Base-by-base conservation (phyloP, 2,113 vertebrate genomes). In the Epinephelus fuscoguttatus region DNA sequence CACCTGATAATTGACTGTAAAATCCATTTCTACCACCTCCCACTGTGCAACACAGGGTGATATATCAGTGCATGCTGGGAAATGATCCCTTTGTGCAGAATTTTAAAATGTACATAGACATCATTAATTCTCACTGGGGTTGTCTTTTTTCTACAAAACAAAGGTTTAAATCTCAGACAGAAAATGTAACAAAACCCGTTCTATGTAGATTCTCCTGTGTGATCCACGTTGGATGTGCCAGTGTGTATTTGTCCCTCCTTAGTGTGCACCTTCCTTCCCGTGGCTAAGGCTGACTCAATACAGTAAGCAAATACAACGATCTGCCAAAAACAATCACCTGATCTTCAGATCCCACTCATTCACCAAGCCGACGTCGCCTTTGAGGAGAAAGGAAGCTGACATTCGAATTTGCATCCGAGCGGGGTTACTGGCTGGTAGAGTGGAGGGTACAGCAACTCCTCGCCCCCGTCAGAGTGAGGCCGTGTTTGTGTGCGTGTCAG, bases 321-420 rank as follows among this genome's bases (percentile, higher is more conserved):
- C 57, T 88, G 93, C 87, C 93, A 90, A 78, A 80, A 93, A 69
- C 68, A 72, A 84, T 93, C 82, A 85, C 87, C 78, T 68, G 66
- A 84, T 69, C 75, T 70, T 62, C 69, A 77, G 84, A 85, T 79
- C 73, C 83, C 78, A 74, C 85, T 78, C 55, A 33, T 91, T 88
- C 79, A 14, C 66, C 14, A 21, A 88, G 81, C 63, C 69, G 91
- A 93, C 89, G 52, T 50, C 59, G 84, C 80, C 82, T 91, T 74
- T 91, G 92, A 94, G 61, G 74, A 74, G 66, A 83, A 93, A 74
- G 55, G 45, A 81, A 83, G 77, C 81, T 90, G 94, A 93, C 93
- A 87, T 86, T 90, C 75, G 61, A 64, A 89, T 89, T 93, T 92
- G 80, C 84, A 85, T 90, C 66, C 4, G 75, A 88, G 82, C 78